Evolutionary conservation across 2,113 vertebrate species (phyloP).

Genomic region (Ciconia maguari): DNA sequence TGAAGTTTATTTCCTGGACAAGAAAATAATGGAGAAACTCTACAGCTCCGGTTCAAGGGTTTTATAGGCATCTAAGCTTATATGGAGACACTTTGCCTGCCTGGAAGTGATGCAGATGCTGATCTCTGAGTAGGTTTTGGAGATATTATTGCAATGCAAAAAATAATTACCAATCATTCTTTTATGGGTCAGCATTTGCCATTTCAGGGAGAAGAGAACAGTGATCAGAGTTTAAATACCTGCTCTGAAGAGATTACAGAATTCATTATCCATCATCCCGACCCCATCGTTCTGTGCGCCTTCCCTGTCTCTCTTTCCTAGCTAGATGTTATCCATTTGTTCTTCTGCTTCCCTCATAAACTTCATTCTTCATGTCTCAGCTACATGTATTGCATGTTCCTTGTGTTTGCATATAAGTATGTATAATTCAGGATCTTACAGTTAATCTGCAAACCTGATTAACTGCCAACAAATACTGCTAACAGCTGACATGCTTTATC

Average conservation of each 20-base stretch:
- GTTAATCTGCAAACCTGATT: conserved; percentile 44
- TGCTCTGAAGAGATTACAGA: background rate
- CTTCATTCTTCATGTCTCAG: background rate
- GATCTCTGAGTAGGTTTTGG: background rate
- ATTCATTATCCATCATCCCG: background rate
- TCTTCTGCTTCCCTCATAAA: background rate
- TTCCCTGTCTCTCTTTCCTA: background rate
- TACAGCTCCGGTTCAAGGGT: background rate
- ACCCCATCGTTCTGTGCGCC: rapidly evolving
- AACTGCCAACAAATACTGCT: background rate
- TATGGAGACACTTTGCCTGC: background rate
- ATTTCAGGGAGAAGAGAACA: background rate
- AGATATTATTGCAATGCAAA: background rate
- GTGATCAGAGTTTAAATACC: background rate
- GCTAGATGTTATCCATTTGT: background rate
- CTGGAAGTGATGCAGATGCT: background rate
- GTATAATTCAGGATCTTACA: background rate
- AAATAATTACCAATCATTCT: background rate
- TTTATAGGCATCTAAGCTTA: background rate
- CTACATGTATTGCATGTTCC: background rate
- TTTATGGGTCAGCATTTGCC: background rate
- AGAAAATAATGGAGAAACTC: background rate
- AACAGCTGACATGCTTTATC: background rate
- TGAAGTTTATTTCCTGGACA: background rate
- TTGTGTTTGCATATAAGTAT: background rate